Evolutionary conservation across 2,113 vertebrate genomes (phyloP).

Genomic region (Poeciliopsis retropinna): DNA sequence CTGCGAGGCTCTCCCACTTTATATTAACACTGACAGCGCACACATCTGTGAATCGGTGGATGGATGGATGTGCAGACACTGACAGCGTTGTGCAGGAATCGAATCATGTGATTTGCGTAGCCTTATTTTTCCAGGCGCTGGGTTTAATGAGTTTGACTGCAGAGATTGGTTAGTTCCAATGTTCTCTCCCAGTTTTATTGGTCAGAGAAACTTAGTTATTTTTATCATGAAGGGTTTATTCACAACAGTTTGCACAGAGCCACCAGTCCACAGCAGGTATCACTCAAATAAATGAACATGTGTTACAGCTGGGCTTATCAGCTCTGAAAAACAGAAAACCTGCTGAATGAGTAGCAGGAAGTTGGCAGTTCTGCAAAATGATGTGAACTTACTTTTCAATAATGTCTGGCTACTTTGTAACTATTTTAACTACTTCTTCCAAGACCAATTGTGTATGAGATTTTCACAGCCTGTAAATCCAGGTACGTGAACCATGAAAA

Average conservation of each 20-base stretch:
- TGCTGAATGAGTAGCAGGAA: background rate
- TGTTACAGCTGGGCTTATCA: constrained; percentile 22
- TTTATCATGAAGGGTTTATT: constrained; percentile 30
- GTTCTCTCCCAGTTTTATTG: constrained; percentile 76
- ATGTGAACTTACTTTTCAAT: constrained; percentile 31
- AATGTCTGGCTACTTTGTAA: constrained; percentile 38
- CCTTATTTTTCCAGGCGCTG: constrained; percentile 46
- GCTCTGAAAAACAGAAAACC: constrained; percentile 10
- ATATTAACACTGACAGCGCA: constrained; percentile 10
- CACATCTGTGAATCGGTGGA: constrained; percentile 12
- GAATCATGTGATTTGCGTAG: constrained; percentile 30
- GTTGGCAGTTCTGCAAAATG: constrained; percentile 16
- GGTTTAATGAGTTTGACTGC: constrained; percentile 56
- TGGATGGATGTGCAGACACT: constrained; percentile 10
- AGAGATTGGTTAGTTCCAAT: constrained; percentile 43
- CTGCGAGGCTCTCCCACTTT: background rate
- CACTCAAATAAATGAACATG: background rate
- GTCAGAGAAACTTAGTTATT: constrained; percentile 70
- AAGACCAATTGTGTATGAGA: constrained; percentile 74
- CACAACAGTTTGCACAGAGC: constrained; percentile 19
- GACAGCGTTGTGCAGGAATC: constrained; percentile 3
- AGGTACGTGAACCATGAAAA: constrained; percentile 46
- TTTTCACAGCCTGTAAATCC: constrained; percentile 48
- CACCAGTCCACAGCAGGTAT: constrained; percentile 22
- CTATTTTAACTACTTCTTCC: constrained; percentile 44